Base-by-base conservation (phyloP, 2,797 vertebrate genomes). In the Melanotaenia nigrans region DNA sequence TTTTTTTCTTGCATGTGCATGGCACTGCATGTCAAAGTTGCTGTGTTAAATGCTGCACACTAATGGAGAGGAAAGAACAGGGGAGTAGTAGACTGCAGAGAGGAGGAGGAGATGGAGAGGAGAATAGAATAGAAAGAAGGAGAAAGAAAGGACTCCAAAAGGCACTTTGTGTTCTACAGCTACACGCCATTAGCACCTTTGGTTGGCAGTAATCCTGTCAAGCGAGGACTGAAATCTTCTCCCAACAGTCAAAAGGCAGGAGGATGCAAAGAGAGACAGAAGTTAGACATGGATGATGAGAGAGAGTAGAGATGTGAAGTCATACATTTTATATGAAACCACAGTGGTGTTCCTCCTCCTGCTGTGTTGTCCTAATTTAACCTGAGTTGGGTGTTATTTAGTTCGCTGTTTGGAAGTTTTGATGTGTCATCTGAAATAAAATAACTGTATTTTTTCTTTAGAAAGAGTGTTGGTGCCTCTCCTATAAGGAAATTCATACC, bases 121-220 rank as follows among this genome's bases (percentile, higher is more conserved):
- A 59, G 49, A 49, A 36, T 62, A 59, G 49, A 49, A 36, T 62
- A 58, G 5, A 57, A 45, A 16, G 35, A 59, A 59, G 61, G 57
- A 73, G 68, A 66, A 68, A 73, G 2, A 60, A 60, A 65, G 54
- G 36, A 61, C 65, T 32, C 24, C 59, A 68, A 67, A 68, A 62
- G 62, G 64, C 67, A 72, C 40, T 63, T 74, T 53, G 56, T 82
- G 68, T 81, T 82, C 65, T 71, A 35, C 84, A 77, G 80, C 81
- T 80, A 51, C 32, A 75, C 53, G 36, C 81, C 83, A 89, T 91
- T 90, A 85, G 67, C 88, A 89, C 83, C 85, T 86, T 78, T 30
- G 47, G 47, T 65, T 77, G 71, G 80, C 82, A 64, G 73, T 20
- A 57, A 66, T 74, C 60, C 69, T 68, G 65, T 74, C 38, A 66